Base-by-base conservation (phyloP, 1,140 invertebrate genomes). In the Pseudomyrmex concolor region DNA sequence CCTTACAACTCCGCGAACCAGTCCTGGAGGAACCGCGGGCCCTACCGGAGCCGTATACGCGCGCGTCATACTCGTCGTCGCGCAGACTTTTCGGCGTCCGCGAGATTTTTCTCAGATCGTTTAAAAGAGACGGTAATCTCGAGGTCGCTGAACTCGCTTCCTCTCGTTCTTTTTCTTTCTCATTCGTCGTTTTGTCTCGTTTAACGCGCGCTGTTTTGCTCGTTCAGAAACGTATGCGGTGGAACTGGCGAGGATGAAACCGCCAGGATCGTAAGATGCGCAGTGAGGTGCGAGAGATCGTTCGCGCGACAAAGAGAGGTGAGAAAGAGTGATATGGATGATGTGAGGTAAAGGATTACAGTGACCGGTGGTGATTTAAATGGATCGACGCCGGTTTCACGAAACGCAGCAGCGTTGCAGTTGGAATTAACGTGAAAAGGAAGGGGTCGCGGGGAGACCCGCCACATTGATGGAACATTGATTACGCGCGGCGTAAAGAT, bases 11-110 rank as follows among this genome's bases (percentile, higher is more conserved):
- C 86, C 22, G 89, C 89, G 86, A 91, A 91, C 88, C 92, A 93
- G 93, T 93, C 89, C 91, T 93, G 89, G 90, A 88, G 90, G 91
- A 91, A 91, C 90, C 90, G 91, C 90, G 91, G 90, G 86, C 89
- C 90, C 89, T 89, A 87, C 70, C 87, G 85, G 89, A 93, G 83
- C 77, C 77, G 90, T 83, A 19, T 64, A 54, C 51, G 81, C 63
- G 83, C 67, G 86, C 78, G 77, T 51, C 12, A 50, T 80, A 63
- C 25, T 17, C 55, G 48, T 19, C 60, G 60, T 22, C 25, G 64
- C 73, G 71, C 76, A 84, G 74, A 78, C 83, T 89, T 84, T 87
- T 73, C 86, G 74, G 60, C 67, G 83, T 72, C 55, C 15, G 22
- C 82, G 82, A 57, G 68, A 84, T 84, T 87, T 87, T 87, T 77